Evolutionary conservation across 2,888 invertebrate genomes (phyloP).

Genomic region (Cryptosula pallasiana): DNA sequence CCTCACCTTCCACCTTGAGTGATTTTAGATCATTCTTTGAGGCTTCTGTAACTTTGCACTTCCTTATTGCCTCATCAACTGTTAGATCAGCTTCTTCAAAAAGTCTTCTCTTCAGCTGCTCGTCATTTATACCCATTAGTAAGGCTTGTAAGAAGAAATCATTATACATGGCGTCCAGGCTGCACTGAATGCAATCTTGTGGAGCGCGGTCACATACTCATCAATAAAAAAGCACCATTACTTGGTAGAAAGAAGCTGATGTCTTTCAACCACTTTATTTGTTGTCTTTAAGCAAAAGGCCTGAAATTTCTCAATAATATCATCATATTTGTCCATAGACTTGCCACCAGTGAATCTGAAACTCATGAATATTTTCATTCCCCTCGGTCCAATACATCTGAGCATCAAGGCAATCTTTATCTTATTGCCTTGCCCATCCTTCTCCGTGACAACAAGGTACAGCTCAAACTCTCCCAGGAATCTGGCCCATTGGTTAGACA

Average conservation of each 20-base stretch:
- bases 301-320: neutral
- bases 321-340: conserved; percentile 1
- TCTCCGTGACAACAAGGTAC: neutral
- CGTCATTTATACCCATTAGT: neutral
- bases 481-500: too few species aligned
- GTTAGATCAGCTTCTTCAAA: too few species aligned
- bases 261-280: neutral
- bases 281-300: neutral
- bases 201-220: neutral
- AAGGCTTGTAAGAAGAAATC: conserved; percentile 2
- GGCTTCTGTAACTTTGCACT: too few species aligned
- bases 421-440: neutral
- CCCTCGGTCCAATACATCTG: too few species aligned
- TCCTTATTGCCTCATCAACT: too few species aligned
- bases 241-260: conserved; percentile 2
- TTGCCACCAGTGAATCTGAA: too few species aligned
- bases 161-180: neutral
- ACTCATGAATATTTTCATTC: neutral
- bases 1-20: neutral
- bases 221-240: neutral
- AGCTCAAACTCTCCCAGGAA: too few species aligned
- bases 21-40: neutral
- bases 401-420: conserved; percentile 1
- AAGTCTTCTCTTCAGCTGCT: too few species aligned
- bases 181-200: neutral